phyloP scores from a whole-genome alignment of 2,797 vertebrate species.

The Muscicapa comitata region DNA sequence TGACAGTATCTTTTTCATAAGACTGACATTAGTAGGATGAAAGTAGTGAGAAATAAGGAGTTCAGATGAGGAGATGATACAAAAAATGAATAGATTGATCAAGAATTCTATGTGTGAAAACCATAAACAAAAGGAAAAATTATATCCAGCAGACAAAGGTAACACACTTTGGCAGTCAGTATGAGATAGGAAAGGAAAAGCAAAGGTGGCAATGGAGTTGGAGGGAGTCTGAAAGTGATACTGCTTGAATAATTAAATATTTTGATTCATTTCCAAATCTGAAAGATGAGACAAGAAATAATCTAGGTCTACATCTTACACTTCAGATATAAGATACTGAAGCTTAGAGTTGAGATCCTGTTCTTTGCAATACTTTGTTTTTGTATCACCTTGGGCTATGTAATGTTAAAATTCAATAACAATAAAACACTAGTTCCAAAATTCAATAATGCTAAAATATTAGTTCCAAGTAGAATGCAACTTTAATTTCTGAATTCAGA shows the following conservation, averaged over 20 bases:
- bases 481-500: background rate
- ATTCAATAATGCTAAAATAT: background rate
- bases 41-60: background rate
- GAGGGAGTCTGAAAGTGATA: background rate
- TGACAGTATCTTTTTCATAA: background rate
- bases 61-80: background rate
- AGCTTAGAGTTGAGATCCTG: rapidly evolving
- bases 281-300: background rate
- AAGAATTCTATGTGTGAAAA: background rate
- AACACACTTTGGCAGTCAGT: background rate
- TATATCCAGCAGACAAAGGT: background rate
- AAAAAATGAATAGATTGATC: background rate
- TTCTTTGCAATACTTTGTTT: background rate
- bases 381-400: background rate
- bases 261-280: background rate
- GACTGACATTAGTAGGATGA: background rate
- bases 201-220: background rate
- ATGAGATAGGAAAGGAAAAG: background rate
- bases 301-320: background rate
- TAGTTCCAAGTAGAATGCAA: background rate
- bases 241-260: background rate
- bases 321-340: background rate
- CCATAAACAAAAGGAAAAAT: background rate
- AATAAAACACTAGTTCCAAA: background rate
- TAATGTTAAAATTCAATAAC: background rate